Evolutionary conservation across 1,140 invertebrate species (phyloP).

Genomic region (Lasioglossum baleicum): DNA sequence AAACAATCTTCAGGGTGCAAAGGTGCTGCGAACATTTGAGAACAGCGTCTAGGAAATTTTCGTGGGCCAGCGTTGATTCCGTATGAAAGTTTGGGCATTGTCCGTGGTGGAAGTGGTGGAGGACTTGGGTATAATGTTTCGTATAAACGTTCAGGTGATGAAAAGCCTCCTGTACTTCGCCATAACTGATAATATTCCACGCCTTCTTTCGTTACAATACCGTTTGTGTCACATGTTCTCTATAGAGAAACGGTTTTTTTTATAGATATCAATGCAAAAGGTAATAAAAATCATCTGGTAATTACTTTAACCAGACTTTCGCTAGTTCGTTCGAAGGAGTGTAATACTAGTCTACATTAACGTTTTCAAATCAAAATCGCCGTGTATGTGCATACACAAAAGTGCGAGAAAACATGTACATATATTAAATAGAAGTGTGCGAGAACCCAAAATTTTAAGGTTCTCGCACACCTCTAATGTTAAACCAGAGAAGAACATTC

Average conservation of each 20-base stretch:
- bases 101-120: slow-evolving; percentile 80
- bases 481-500: no score
- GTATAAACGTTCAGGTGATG: slow-evolving; percentile 68
- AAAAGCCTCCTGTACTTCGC: slow-evolving; percentile 76
- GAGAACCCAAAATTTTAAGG: no score
- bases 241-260: slow-evolving; percentile 53
- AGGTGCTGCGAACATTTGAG: slow-evolving; percentile 76
- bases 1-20: slow-evolving; percentile 85
- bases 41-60: slow-evolving; percentile 78
- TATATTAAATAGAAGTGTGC: neutral
- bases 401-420: neutral
- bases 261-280: neutral
- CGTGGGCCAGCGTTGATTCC: slow-evolving; percentile 81
- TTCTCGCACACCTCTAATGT: no score
- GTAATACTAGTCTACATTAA: slow-evolving; percentile 25
- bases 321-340: slow-evolving; percentile 11
- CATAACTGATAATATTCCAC: slow-evolving; percentile 78
- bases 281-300: neutral
- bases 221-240: slow-evolving; percentile 65
- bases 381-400: neutral
- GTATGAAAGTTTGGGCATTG: slow-evolving; percentile 83
- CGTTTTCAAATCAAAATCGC: neutral
- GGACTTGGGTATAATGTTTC: slow-evolving; percentile 74
- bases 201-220: slow-evolving; percentile 65
- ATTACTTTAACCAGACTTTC: neutral